Evolutionary conservation across 2,888 invertebrate genomes (phyloP), one percentile per base, ranked within the genome.

Genomic region (Lochmaea capreae): DNA sequence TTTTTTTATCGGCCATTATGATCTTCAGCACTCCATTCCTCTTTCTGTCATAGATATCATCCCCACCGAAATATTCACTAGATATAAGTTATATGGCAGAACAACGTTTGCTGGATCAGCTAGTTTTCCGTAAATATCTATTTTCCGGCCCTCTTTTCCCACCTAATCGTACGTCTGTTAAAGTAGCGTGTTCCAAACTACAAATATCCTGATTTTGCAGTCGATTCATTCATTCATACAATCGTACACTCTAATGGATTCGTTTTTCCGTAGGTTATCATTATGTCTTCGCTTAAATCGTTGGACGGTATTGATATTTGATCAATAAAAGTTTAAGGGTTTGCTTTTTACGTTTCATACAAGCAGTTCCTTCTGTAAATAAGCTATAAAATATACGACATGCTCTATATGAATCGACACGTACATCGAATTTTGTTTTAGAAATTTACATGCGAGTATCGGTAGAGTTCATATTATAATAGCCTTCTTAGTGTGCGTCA

Each of bases 241-340:
- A 61, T 39, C 12, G 11, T 43, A n/a, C 61, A n/a, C 22, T 43
- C 11, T 12, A 63, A 63, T 43, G 39, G 39, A 43, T 18, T 63
- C 18, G 11, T 63, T 63, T 63, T 63, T 43, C 42, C 39, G 9
- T 18, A 3, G 62, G 62, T 63, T 63, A 63, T 43, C 18, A 63
- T 63, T 46, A 63, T 63, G 62, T 63, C 43, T 63, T 43, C 62
- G 43, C 46, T 43, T 16, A 43, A 63, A 42, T 18, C 8, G 62
- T 18, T 12, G 18, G 18, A 3, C 18, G 43, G 18, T 63, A 63
- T 43, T 63, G 62, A 63, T 42, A 63, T 63, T 63, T 63, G 62
- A 63, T 63, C 62, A 63, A 63, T 63, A 63, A 63, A 63, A 39
- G 26, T 63, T 16, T 16, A 63, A 63, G 12, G 11, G 62, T 16